Conservation (phyloP, 2,113 vertebrate species). For the Ctenodactylus gundi region DNA sequence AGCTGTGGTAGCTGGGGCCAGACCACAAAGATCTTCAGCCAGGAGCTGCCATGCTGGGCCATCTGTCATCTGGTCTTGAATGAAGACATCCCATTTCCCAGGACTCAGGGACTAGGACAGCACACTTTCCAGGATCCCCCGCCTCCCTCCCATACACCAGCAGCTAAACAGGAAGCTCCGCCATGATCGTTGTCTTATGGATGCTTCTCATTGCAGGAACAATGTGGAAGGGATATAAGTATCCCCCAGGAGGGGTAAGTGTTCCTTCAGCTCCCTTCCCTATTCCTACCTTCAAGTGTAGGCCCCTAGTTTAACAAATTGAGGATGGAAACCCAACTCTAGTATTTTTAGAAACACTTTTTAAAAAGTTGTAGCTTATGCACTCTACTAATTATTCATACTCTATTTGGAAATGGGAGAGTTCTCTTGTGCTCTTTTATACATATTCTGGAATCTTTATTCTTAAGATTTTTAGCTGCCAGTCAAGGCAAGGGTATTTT, state of each 20-base stretch:
- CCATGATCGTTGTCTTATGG: constrained; percentile 76
- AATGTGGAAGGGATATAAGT: constrained; percentile 73
- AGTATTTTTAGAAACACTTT: constrained; percentile 22
- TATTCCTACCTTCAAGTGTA: not conserved
- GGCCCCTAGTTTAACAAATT: not conserved
- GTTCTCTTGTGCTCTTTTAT: not conserved
- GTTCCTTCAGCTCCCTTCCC: constrained; percentile 15
- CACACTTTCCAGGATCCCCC: not conserved
- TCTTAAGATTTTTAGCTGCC: not conserved
- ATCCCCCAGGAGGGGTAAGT: constrained; percentile 77
- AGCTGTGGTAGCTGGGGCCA: constrained; percentile 38
- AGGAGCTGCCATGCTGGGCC: constrained; percentile 51
- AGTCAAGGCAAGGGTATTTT: not conserved
- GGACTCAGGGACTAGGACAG: not conserved
- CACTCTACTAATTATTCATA: not conserved
- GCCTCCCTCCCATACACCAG: not conserved
- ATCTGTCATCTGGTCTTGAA: constrained; percentile 24
- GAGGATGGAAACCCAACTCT: not conserved
- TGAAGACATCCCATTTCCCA: constrained; percentile 52
- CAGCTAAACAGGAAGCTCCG: not conserved
- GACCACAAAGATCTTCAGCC: constrained; percentile 16
- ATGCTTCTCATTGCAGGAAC: constrained; percentile 78
- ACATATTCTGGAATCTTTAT: not conserved
- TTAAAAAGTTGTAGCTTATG: not conserved
- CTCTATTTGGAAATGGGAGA: not conserved